Evolutionary conservation across 2,888 invertebrate species (phyloP).

Genomic region (Brachylomia viminalis): DNA sequence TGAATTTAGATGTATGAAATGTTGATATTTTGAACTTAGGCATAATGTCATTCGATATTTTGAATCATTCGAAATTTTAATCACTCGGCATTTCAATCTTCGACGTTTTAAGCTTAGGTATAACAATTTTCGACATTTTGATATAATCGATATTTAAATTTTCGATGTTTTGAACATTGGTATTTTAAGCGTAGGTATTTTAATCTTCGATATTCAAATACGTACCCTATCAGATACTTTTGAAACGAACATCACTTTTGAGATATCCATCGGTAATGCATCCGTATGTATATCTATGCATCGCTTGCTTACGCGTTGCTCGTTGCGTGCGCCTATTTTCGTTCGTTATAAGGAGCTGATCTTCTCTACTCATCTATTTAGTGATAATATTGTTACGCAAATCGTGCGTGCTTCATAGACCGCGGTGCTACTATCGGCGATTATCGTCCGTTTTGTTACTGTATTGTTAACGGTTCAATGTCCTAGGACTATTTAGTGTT

Average conservation of each 20-base stretch:
- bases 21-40: no score
- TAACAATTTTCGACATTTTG: no score
- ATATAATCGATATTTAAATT: no score
- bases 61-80: no score
- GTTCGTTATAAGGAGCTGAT: not conserved
- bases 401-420: constrained; percentile 51
- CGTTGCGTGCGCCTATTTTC: not conserved
- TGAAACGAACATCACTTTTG: not conserved
- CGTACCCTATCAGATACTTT: not conserved
- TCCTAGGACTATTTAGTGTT: not conserved
- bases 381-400: constrained; percentile 21
- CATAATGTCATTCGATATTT: no score
- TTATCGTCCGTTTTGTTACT: constrained; percentile 45
- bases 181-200: no score
- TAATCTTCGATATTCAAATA: no score
- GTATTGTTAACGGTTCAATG: constrained; percentile 33
- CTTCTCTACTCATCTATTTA: not conserved
- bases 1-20: no score
- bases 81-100: no score
- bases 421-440: constrained; percentile 27
- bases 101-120: no score
- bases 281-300: no score
- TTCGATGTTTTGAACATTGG: no score
- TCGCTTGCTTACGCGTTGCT: not conserved
- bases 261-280: not conserved